Conservation (phyloP, 2,113 vertebrate species). For the Nestor notabilis region DNA sequence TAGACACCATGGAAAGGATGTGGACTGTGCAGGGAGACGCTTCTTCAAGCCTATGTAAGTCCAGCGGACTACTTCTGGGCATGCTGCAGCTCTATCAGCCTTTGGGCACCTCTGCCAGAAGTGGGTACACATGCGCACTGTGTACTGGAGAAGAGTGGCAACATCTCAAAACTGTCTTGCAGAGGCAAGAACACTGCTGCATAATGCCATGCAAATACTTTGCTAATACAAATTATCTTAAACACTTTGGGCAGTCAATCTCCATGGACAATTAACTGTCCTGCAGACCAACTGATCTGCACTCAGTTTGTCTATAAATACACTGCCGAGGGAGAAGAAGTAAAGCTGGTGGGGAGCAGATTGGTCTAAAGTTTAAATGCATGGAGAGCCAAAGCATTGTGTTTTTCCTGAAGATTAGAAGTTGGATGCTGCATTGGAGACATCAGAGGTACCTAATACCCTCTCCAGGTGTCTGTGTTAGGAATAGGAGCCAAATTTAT, state of each 20-base stretch:
- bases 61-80: not conserved
- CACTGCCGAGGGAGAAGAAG: not conserved
- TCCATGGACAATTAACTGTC: not conserved
- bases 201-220: not conserved
- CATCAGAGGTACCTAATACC: not conserved
- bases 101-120: not conserved
- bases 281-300: not conserved
- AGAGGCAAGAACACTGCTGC: not conserved
- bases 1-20: not conserved
- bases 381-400: not conserved
- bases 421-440: not conserved
- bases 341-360: not conserved
- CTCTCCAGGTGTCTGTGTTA: not conserved
- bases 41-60: not conserved
- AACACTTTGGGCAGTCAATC: not conserved
- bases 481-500: not conserved
- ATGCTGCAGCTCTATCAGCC: not conserved
- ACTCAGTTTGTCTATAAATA: not conserved
- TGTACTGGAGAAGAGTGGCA: not conserved
- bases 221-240: not conserved
- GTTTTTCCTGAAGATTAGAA: not conserved
- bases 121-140: not conserved
- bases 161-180: not conserved
- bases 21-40: fast-evolving
- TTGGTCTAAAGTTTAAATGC: not conserved